Conservation (phyloP, 2,113 vertebrate genomes). For the Tachysurus fulvidraco region DNA sequence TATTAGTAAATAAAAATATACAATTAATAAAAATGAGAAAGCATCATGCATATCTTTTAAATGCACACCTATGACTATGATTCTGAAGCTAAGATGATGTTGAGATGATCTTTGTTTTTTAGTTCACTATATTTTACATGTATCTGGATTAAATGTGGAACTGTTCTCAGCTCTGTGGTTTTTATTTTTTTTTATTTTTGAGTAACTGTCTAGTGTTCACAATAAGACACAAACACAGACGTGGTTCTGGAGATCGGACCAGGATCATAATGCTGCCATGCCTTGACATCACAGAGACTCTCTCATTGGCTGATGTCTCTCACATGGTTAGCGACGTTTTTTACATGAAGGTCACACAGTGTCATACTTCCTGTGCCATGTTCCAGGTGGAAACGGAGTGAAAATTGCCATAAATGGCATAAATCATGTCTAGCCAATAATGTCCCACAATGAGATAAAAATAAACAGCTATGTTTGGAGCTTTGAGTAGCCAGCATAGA, state of each 20-base stretch:
- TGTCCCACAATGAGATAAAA: background rate
- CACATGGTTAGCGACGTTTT: background rate
- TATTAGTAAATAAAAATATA: background rate
- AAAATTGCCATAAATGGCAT: background rate
- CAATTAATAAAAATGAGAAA: background rate
- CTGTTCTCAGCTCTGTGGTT: background rate
- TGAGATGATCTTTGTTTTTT: background rate
- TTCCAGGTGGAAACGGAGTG: background rate
- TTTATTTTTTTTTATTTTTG: background rate
- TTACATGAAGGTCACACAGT: conserved; percentile 1
- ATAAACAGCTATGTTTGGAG: background rate
- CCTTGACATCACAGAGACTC: background rate
- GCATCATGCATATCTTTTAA: background rate
- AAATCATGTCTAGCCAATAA: background rate
- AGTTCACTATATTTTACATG: background rate
- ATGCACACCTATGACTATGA: background rate
- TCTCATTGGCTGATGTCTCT: background rate
- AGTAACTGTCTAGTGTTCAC: background rate
- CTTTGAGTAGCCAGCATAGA: too few species aligned
- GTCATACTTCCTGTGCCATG: background rate
- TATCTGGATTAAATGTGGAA: background rate
- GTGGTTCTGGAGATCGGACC: background rate
- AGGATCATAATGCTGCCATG: background rate
- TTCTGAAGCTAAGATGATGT: background rate
- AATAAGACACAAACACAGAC: background rate